Conservation (phyloP, 2,113 vertebrate species). For the Psittacara wagleri region DNA sequence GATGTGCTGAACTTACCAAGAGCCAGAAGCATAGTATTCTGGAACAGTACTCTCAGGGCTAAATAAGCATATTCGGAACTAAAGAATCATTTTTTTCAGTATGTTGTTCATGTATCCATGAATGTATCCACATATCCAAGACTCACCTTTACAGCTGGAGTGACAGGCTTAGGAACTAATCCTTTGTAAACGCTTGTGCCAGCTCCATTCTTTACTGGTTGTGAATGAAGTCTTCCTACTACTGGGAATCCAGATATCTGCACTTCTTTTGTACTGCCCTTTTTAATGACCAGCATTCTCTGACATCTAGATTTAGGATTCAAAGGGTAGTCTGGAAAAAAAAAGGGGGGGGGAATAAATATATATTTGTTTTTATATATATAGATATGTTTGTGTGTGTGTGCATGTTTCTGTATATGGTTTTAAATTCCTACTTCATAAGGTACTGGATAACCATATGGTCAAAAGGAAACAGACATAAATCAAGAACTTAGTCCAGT, state of each 20-base stretch:
- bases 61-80: background rate
- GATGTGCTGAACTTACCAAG: background rate
- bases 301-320: conserved; percentile 79
- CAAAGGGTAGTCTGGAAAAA: conserved; percentile 77
- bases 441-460: background rate
- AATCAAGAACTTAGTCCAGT: background rate
- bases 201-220: conserved; percentile 71
- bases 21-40: background rate
- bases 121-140: background rate
- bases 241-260: conserved; percentile 73
- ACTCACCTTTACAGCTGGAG: conserved; percentile 76
- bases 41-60: background rate
- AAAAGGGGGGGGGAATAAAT: background rate
- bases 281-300: conserved; percentile 82
- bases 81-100: background rate
- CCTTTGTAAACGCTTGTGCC: conserved; percentile 74
- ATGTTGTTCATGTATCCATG: background rate
- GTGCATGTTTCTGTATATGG: background rate
- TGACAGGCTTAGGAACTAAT: conserved; percentile 73
- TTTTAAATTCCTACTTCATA: background rate
- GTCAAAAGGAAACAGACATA: background rate
- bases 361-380: no score
- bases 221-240: conserved; percentile 63
- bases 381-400: accelerated
- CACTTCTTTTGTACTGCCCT: conserved; percentile 78